These are phyloP conservation scores for Lagopus muta DNA, from an alignment of 2,113 vertebrate species.

Conservation along the genomic window DNA sequence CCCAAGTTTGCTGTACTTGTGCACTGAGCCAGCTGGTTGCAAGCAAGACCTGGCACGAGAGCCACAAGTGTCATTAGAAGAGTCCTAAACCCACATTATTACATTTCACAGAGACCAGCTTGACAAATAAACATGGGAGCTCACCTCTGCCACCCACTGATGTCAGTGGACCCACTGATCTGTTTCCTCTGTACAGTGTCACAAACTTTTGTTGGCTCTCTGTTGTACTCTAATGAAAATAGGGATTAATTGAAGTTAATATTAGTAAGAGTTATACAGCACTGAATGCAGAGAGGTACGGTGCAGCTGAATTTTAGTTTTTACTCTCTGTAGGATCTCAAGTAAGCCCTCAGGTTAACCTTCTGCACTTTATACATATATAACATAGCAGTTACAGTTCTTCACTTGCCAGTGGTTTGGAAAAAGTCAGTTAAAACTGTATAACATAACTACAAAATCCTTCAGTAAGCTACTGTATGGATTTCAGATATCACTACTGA, in stretches of 20 bases:
- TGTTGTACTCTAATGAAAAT: neutral
- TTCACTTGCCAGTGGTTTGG: neutral
- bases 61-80: neutral
- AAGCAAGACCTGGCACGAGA: neutral
- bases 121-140: neutral
- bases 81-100: neutral
- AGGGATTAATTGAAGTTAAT: neutral
- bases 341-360: neutral
- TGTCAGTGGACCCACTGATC: neutral
- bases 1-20: neutral
- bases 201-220: neutral
- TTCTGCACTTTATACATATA: neutral
- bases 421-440: neutral
- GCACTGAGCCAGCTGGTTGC: neutral
- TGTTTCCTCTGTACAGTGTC: neutral
- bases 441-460: neutral
- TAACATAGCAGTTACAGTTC: neutral
- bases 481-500: neutral
- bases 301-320: neutral
- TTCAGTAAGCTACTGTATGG: neutral
- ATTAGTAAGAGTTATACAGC: neutral
- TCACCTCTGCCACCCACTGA: neutral
- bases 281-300: neutral
- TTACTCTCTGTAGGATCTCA: neutral
- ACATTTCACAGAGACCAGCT: neutral